Evolutionary conservation across 2,888 invertebrate genomes (phyloP).

Genomic region (Molorchus minor): DNA sequence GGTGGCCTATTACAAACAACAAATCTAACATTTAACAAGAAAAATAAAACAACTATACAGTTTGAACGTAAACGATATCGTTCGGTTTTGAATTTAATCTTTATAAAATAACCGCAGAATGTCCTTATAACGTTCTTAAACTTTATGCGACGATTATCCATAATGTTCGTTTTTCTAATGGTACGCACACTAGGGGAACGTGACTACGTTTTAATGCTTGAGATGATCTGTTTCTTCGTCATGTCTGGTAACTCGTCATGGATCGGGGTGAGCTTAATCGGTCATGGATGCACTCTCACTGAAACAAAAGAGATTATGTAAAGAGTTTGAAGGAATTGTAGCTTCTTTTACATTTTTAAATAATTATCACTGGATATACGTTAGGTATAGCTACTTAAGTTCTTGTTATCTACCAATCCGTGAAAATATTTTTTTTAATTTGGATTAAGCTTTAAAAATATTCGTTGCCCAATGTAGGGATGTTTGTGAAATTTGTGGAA

Average conservation of each 20-base stretch:
- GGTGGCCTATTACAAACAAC: conserved; percentile 78
- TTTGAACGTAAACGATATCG: conserved; percentile 15
- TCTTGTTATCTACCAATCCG: too few relatives aligned
- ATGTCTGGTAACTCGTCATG: conserved; percentile 4
- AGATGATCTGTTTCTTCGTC: conserved; percentile 9
- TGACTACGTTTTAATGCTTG: conserved; percentile 15
- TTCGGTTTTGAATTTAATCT: conserved; percentile 52
- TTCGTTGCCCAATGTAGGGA: too few relatives aligned
- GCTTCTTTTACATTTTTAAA: too few relatives aligned
- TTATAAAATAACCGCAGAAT: conserved; percentile 51
- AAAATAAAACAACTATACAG: conserved; percentile 37
- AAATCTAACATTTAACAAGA: conserved; percentile 41
- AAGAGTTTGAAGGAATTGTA: too few relatives aligned
- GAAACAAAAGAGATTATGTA: conserved; percentile 42
- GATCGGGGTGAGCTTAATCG: background rate
- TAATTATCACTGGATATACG: background rate
- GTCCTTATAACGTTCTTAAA: conserved; percentile 47
- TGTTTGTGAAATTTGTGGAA: too few relatives aligned
- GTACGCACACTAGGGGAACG: background rate
- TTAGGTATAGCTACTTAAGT: too few relatives aligned
- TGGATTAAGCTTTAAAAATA: too few relatives aligned
- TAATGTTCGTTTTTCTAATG: conserved; percentile 3
- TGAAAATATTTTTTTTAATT: too few relatives aligned
- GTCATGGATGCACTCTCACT: conserved; percentile 43
- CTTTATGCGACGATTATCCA: conserved; percentile 26